A percentile compares a stretch with the other conserved stretches of the same genome.
These are phyloP conservation scores for Kryphioiulus occultus DNA, from an alignment of 2,888 invertebrate species.

Conservation along the genomic window DNA sequence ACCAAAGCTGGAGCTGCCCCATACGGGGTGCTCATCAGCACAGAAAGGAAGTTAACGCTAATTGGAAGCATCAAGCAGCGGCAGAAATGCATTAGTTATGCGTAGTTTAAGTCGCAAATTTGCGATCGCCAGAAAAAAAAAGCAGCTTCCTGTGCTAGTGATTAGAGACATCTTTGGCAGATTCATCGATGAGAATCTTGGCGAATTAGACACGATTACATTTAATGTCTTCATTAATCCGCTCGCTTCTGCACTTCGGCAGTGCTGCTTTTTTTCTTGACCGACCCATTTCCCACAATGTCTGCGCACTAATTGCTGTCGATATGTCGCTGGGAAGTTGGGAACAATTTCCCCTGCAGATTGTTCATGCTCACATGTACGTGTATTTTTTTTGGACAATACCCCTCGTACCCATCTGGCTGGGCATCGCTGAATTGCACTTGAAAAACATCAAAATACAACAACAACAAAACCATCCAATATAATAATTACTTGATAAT, in stretches of 20 bases:
- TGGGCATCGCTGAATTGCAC: too few species aligned
- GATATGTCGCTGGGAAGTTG: not conserved
- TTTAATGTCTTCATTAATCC: slow-evolving; percentile 13
- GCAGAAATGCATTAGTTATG: not conserved
- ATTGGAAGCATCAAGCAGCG: slow-evolving; percentile 11
- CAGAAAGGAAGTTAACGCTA: not conserved
- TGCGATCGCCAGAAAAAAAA: not conserved
- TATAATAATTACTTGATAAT: too few species aligned
- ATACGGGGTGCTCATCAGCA: not conserved
- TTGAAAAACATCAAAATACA: too few species aligned
- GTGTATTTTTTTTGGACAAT: too few species aligned
- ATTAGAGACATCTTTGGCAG: not conserved
- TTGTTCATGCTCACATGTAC: too few species aligned
- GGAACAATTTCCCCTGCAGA: too few species aligned
- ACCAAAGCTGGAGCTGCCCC: not conserved
- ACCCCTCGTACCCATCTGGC: too few species aligned
- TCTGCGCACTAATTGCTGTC: not conserved
- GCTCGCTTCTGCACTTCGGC: not conserved
- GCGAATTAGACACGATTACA: slow-evolving; percentile 5
- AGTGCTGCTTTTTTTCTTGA: not conserved
- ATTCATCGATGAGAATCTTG: not conserved
- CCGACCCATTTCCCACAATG: not conserved
- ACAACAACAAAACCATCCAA: too few species aligned
- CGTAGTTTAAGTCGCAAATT: slow-evolving; percentile 15
- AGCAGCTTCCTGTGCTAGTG: slow-evolving; percentile 23